A percentile compares a stretch with the other conserved stretches of the same genome.
Evolutionary conservation across 2,113 vertebrate species (phyloP).

Genomic region (Stigmatopora argus): DNA sequence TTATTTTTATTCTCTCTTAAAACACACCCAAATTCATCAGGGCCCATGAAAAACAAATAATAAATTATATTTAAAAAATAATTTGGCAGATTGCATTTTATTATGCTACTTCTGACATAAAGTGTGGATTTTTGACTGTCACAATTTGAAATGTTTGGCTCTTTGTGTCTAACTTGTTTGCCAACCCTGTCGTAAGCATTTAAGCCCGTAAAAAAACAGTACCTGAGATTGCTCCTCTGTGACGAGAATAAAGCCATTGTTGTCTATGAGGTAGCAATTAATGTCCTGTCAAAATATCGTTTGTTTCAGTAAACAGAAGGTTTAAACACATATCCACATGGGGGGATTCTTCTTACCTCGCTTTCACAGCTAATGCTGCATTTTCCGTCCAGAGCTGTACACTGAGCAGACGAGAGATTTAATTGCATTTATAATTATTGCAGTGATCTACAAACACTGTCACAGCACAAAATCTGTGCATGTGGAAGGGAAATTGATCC

Average conservation of each 20-base stretch:
- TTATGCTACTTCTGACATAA: too few relatives aligned
- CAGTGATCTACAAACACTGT: background rate
- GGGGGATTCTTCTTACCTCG: conserved; percentile 72
- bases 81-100: too few relatives aligned
- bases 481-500: too few relatives aligned
- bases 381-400: conserved; percentile 89
- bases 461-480: background rate
- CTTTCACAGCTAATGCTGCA: conserved; percentile 93
- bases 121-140: too few relatives aligned
- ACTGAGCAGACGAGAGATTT: conserved; percentile 64
- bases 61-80: too few relatives aligned
- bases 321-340: background rate
- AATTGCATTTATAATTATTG: background rate
- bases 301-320: background rate
- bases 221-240: conserved; percentile 90
- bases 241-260: conserved; percentile 96
- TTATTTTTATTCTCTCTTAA: too few relatives aligned
- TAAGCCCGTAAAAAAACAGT: conserved; percentile 12
- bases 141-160: too few relatives aligned
- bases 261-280: conserved; percentile 97
- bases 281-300: conserved; percentile 72
- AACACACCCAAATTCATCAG: too few relatives aligned
- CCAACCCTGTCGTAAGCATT: background rate
- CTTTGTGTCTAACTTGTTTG: too few relatives aligned
- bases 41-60: too few relatives aligned